Evolutionary conservation across 2,113 vertebrate genomes (phyloP), one percentile per base, ranked within the genome.

Genomic region (Cottus gobio): DNA sequence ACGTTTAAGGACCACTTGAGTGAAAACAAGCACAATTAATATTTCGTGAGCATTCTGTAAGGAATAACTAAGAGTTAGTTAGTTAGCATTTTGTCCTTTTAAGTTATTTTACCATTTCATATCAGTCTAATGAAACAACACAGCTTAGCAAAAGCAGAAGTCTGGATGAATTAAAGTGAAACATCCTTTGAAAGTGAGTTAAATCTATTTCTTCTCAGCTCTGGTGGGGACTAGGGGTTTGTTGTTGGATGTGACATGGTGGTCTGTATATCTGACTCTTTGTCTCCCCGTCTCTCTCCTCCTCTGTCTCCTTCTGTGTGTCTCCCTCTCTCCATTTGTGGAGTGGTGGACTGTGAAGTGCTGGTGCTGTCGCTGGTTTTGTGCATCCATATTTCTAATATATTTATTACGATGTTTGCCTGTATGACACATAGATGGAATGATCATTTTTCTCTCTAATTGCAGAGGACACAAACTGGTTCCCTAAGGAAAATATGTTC

Each of bases 401-500:
- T 42, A 75, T 83, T 75, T 44, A 83, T 48, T 42, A 36, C 2
- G 5, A 82, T 44, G 70, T 71, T 83, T 74, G 42, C 75, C 54
- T 48, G 26, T 26, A 16, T 2, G 1, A 16, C 63, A 11, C 31
- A 42, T 28, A 8, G 11, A 34, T 37, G 30, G 1, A 69, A 42
- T 77, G 16, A 58, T 57, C 1, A 48, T 78, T 58, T 80, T 66
- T 85, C 36, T 89, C 52, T 88, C 50, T 71, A 87, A 77, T 93
- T 94, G 58, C 94, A 99, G 98, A 99, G 22, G 97, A 99, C 20
- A 95, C 95, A 50, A 98, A 96, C 90, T 99, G 98, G 98, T 98
- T 97, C 92, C 98, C 98, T 36, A 99, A 98, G 87, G 98, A 99
- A 90, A 99, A 96, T 74, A 97, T 99, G 93, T 98, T 99, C 95